Base-by-base conservation (phyloP, 2,797 vertebrate genomes). In the Phalloptychus januarius region DNA sequence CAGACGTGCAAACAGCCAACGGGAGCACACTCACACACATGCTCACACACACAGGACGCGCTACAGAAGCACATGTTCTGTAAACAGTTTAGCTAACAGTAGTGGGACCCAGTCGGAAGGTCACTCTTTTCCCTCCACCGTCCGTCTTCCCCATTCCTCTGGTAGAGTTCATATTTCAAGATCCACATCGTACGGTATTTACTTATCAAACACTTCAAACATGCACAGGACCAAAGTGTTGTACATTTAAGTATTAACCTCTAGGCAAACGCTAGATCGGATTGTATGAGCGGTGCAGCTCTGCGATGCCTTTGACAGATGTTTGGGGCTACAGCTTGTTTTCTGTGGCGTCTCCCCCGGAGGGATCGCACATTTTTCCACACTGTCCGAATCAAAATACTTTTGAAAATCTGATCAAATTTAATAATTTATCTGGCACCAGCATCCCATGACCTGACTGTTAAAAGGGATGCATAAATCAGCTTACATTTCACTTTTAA, bases 1-100 rank as follows among this genome's bases (percentile, higher is more conserved):
- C 94, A 94, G 90, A 86, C 85, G 78, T 56, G 45, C 74, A 84
- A 79, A 85, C 84, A 85, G 44, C 25, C 76, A 71, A 81, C 77
- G 44, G 71, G 40, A 56, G 45, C 74, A 70, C 61, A 67, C 65
- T 72, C 28, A 71, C 46, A 79, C 73, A 56, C 76, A 61, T n/a
- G n/a, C 61, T 46, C 5, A 77, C 36, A 72, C 74, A 82, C 81
- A 71, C 73, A 45, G n/a, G 45, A 72, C 73, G 44, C 78, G n/a
- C 45, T 56, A 28, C 77, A 67, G 76, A 65, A 73, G 74, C 76
- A 81, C n/a, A 76, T 74, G 50, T 76, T 86, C 61, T 82, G 70
- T 75, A 78, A 85, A 81, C 79, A 71, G 31, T 83, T 87, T 40
- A 50, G 52, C 50, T 46, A 28, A 76, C 73, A 72, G 20, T 36